Evolutionary conservation across 2,113 vertebrate genomes (phyloP).

Genomic region (Toxostoma redivivum): DNA sequence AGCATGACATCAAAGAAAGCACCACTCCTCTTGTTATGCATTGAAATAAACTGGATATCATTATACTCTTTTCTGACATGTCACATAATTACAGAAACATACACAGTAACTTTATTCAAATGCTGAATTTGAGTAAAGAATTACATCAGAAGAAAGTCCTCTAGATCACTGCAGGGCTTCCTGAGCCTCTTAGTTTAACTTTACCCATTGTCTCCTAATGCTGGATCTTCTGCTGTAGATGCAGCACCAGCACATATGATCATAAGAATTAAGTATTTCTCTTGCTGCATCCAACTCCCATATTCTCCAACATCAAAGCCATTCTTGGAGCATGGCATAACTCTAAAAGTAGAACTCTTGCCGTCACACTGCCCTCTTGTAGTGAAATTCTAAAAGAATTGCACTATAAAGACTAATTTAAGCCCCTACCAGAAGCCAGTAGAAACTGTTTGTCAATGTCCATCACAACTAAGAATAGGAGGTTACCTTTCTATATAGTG

Average conservation of each 20-base stretch:
- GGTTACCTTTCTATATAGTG: constrained; percentile 11
- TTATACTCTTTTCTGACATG: neutral
- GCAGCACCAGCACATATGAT: neutral
- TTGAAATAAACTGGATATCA: neutral
- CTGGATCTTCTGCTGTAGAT: neutral
- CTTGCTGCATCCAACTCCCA: neutral
- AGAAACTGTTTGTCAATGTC: neutral
- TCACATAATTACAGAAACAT: neutral
- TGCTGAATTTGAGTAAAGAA: neutral
- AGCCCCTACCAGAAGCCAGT: neutral
- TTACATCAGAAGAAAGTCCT: neutral
- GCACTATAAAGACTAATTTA: neutral
- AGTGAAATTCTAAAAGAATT: neutral
- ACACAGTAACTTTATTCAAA: neutral
- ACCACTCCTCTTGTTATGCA: neutral
- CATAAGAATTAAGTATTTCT: neutral
- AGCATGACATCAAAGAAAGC: constrained; percentile 7
- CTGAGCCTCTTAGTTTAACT: neutral
- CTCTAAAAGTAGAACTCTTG: neutral
- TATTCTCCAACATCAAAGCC: neutral
- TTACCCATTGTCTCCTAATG: neutral
- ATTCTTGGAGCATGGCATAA: neutral
- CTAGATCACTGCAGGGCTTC: neutral
- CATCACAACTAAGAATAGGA: constrained; percentile 54
- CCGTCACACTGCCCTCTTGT: neutral